Conservation (phyloP, 2,888 invertebrate species). For the Acleris cristana region DNA sequence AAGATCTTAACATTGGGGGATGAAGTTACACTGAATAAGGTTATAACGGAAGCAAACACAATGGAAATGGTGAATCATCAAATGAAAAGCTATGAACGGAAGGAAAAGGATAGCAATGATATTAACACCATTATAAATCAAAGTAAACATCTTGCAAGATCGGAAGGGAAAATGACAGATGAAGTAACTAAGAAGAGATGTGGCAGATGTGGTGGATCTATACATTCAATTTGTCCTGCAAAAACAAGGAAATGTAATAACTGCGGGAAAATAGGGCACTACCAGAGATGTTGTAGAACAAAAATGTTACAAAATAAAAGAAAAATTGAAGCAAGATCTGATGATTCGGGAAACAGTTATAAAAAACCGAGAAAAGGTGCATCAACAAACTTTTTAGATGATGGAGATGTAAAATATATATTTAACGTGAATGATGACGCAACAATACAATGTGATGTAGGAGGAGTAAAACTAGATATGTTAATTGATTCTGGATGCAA, state of each 20-base stretch:
- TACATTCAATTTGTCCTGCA: slow-evolving; percentile 19
- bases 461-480: slow-evolving; percentile 9
- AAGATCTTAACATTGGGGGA: slow-evolving; percentile 10
- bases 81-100: neutral
- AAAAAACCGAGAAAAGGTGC: slow-evolving; percentile 3
- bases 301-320: slow-evolving; percentile 2
- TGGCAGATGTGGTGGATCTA: slow-evolving; percentile 9
- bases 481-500: slow-evolving; percentile 20
- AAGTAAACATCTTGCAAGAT: neutral
- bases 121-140: neutral
- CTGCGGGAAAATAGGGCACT: slow-evolving; percentile 34
- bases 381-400: neutral
- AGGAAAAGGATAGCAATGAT: neutral
- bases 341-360: neutral
- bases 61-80: slow-evolving; percentile 2
- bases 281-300: slow-evolving; percentile 11
- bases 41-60: slow-evolving; percentile 9
- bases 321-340: slow-evolving; percentile 2
- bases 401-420: slow-evolving; percentile 28
- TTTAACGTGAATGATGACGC: slow-evolving; percentile 34
- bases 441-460: neutral
- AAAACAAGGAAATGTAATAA: slow-evolving; percentile 23
- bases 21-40: neutral
- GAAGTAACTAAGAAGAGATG: slow-evolving; percentile 3
- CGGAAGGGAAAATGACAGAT: neutral